These are phyloP conservation scores for Parus major DNA, from an alignment of 2,113 vertebrate genomes.

Conservation along the genomic window DNA sequence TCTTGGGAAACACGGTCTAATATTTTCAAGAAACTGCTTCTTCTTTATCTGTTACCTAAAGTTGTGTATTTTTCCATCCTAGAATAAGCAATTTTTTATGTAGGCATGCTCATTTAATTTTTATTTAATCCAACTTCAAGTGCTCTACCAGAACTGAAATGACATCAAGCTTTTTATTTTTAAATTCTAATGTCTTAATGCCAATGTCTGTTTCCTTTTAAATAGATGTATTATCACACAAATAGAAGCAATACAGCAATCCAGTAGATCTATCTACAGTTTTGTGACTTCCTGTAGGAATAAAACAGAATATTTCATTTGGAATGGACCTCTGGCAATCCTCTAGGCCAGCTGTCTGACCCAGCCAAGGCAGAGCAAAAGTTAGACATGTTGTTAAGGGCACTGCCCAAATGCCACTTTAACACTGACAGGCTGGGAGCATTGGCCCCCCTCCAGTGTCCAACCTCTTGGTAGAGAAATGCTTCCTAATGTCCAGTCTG, in stretches of 20 bases:
- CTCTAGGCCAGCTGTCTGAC: not conserved
- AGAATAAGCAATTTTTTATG: not conserved
- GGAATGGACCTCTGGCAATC: not conserved
- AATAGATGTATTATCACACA: not conserved
- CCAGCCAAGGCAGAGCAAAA: not conserved
- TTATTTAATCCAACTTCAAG: not conserved
- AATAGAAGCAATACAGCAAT: not conserved
- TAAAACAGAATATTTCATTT: not conserved
- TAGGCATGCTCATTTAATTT: not conserved
- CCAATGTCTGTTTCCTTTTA: not conserved
- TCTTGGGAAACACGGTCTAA: not conserved
- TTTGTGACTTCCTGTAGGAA: not conserved
- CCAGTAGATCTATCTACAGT: not conserved
- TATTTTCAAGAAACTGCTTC: not conserved
- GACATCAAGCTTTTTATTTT: not conserved
- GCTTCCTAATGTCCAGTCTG: not conserved
- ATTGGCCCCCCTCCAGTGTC: not conserved
- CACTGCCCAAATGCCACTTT: not conserved
- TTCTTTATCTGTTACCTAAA: not conserved
- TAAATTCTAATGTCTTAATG: not conserved
- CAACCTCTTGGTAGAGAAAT: not conserved
- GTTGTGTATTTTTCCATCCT: not conserved
- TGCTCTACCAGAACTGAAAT: not conserved
- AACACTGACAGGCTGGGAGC: not conserved
- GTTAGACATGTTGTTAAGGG: not conserved